Percentiles rank a stretch among this genome's conserved stretches.
Conservation (phyloP, 2,113 vertebrate genomes). For the Aphelocoma coerulescens region DNA sequence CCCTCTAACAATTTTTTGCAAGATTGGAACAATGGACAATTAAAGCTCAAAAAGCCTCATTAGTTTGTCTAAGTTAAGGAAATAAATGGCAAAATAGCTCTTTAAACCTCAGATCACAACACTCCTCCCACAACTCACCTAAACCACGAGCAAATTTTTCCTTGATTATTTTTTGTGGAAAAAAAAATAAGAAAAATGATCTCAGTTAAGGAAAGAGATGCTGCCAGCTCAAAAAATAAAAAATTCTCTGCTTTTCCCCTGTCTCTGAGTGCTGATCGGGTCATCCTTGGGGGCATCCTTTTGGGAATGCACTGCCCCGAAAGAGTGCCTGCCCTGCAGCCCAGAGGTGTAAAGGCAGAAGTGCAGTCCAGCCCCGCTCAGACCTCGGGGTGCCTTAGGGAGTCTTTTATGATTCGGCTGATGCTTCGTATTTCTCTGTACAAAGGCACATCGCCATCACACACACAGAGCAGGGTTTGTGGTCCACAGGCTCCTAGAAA, state of each 20-base stretch:
- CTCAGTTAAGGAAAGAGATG: background rate
- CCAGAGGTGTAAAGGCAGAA: constrained; percentile 48
- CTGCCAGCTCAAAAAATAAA: background rate
- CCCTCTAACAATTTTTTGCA: background rate
- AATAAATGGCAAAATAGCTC: background rate
- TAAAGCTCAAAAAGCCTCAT: background rate
- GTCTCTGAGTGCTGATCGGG: background rate
- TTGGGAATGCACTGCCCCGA: background rate
- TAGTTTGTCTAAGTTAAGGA: background rate
- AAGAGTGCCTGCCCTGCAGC: constrained; percentile 61
- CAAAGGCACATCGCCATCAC: accelerated
- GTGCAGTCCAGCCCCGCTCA: background rate
- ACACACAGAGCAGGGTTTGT: accelerated
- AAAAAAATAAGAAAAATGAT: background rate
- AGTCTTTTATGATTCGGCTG: background rate
- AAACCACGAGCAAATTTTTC: background rate
- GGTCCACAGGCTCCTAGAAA: background rate
- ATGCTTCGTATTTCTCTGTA: background rate
- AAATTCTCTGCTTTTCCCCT: accelerated
- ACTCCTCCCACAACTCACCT: background rate
- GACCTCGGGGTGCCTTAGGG: background rate
- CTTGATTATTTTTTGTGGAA: background rate
- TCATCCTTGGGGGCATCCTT: background rate
- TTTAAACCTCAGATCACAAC: background rate
- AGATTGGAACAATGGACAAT: background rate